A percentile compares a stretch with the other conserved stretches of the same genome.
phyloP scores from a whole-genome alignment of 2,888 invertebrate genomes.

The Aethes cnicana region DNA sequence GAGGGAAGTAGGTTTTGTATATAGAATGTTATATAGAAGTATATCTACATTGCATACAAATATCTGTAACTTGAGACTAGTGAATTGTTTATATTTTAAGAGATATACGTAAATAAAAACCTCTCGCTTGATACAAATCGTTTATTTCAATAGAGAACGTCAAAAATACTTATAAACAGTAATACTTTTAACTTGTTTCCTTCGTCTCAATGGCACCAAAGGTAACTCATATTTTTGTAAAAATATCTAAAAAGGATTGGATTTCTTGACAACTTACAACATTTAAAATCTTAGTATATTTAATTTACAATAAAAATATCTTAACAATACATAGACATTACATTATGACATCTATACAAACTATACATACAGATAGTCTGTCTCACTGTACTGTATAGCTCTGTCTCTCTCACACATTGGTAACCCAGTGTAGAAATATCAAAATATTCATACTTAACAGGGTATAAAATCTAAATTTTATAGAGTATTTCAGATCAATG shows the following conservation, averaged over 20 bases:
- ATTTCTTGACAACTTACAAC: conserved; percentile 1
- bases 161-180: conserved; percentile 26
- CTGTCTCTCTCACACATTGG: too few species aligned
- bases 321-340: too few species aligned
- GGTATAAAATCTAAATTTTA: conserved; percentile 11
- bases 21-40: too few species aligned
- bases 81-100: not conserved
- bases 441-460: conserved; percentile 28
- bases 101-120: conserved; percentile 17
- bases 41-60: too few species aligned
- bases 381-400: too few species aligned
- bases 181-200: conserved; percentile 22
- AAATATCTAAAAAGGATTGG: conserved; percentile 11
- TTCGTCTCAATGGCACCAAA: conserved; percentile 26
- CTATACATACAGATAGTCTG: too few species aligned
- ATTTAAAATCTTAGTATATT: conserved; percentile 12
- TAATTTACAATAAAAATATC: conserved; percentile 9
- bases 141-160: conserved; percentile 28
- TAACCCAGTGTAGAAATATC: too few species aligned
- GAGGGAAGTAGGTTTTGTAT: too few species aligned
- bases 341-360: too few species aligned
- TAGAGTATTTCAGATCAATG: conserved; percentile 28
- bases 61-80: not conserved
- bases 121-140: conserved; percentile 11
- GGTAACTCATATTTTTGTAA: conserved; percentile 24